Evolutionary conservation across 2,888 invertebrate species (phyloP).

Genomic region (Carpatolechia fugitivella): DNA sequence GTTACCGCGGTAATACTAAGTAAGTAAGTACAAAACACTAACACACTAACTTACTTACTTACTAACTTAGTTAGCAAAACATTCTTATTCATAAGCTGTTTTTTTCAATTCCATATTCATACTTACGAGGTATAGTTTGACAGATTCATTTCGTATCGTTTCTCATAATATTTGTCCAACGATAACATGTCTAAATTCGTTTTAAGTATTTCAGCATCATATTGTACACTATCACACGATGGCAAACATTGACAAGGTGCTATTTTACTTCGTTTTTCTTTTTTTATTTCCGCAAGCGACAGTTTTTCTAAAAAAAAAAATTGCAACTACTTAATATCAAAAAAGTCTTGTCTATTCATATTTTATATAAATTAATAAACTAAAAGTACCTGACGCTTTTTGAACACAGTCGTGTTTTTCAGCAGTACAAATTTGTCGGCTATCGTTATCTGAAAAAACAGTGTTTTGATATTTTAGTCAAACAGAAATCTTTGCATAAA

Average conservation of each 20-base stretch:
- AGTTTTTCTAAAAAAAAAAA: conserved; percentile 23
- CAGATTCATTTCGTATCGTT: neutral
- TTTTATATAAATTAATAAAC: neutral
- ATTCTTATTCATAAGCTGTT: too few relatives aligned
- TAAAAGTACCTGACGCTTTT: neutral
- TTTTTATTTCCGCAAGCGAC: conserved; percentile 17
- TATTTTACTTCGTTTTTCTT: neutral
- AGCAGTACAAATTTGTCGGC: conserved; percentile 1
- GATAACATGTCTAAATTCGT: conserved; percentile 66
- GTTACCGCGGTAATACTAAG: too few relatives aligned
- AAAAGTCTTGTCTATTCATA: neutral
- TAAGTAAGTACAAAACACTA: too few relatives aligned
- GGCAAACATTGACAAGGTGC: conserved; percentile 29
- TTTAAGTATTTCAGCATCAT: conserved; percentile 82
- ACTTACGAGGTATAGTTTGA: neutral
- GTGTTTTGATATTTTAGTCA: too few relatives aligned
- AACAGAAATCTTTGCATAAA: too few relatives aligned
- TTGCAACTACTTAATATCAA: neutral
- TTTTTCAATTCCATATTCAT: too few relatives aligned
- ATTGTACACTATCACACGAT: conserved; percentile 79
- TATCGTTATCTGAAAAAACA: neutral
- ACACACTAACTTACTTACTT: too few relatives aligned
- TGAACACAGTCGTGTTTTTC: neutral
- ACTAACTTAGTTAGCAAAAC: too few relatives aligned
- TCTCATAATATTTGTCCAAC: neutral